Evolutionary conservation across 2,888 invertebrate genomes (phyloP), one percentile per base, ranked within the genome.

Genomic region (Meta bourneti): DNA sequence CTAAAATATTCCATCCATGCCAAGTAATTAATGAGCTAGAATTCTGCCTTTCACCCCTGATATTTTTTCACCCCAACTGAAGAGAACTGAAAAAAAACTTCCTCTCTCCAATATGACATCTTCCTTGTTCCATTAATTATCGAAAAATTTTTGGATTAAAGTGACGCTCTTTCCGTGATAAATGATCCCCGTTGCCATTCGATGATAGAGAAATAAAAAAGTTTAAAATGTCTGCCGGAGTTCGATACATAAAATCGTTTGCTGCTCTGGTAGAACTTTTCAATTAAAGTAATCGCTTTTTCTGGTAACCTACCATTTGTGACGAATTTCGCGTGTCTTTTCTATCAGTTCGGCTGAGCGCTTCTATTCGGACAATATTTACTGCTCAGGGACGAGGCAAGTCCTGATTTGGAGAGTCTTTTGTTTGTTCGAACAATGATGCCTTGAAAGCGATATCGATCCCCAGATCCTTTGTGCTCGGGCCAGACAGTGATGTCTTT

Each of bases 131-230:
- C 88, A 88, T 88, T 80, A 80, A 80, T 88, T 88, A 80, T 71
- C 72, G 88, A 81, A 61, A 79, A 88, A 74, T 74, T 88, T 87
- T 87, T 87, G 79, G 70, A 87, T 79, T 87, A 87, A 87, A 87
- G 51, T 79, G 77, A 61, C 51, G 52, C 72, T 71, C 19, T 71
- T 49, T 11, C 48, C 75, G 52, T 72, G 84, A 84, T 84, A 61
- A 84, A 84, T 54, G 54, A 74, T 75, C 84, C 9, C 48, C 16
- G 61, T 72, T 84, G 54, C 34, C 54, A 74, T 74, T 20, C 74
- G 20, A 54, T 34, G 61, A 34, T 74, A 34, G 74, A 20, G 20
- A 74, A 84, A 61, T 20, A 74, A 52, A 74, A 51, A 54, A 84
- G 54, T 74, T 74, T 7, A 54, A 72, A 34, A 34, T n/a, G 54